Evolutionary conservation across 2,113 vertebrate genomes (phyloP).

Genomic region (Thermophis baileyi): DNA sequence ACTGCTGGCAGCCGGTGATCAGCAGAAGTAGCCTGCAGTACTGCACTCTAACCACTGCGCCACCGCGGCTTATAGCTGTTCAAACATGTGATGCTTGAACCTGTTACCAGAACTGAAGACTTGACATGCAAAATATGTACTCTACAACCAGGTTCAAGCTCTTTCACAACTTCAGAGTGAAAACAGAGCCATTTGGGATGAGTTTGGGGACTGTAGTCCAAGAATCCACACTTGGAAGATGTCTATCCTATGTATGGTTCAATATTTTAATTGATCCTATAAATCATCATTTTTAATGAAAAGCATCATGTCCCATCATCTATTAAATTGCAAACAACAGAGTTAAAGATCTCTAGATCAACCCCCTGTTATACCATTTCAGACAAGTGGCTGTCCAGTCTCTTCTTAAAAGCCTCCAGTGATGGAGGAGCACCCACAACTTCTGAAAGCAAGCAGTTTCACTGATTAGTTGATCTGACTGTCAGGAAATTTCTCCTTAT

Average conservation of each 20-base stretch:
- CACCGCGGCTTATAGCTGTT: too few species aligned
- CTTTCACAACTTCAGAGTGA: not conserved
- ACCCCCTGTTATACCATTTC: too few species aligned
- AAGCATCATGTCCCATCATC: not conserved
- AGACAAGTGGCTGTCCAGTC: too few species aligned
- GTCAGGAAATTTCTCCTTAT: too few species aligned
- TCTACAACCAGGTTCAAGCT: not conserved
- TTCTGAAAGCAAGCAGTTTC: too few species aligned
- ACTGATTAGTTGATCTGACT: too few species aligned
- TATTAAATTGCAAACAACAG: not conserved
- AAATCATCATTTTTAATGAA: not conserved
- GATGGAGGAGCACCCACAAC: too few species aligned
- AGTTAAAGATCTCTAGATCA: too few species aligned
- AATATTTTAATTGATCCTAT: not conserved
- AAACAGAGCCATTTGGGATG: not conserved
- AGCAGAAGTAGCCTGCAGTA: too few species aligned
- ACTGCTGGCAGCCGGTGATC: too few species aligned
- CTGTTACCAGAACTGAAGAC: not conserved
- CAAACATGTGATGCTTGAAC: not conserved
- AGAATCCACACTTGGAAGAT: not conserved
- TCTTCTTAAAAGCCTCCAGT: too few species aligned
- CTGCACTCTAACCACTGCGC: too few species aligned
- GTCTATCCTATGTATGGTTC: not conserved
- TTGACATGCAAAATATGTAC: not conserved
- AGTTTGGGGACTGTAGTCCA: not conserved